A percentile compares a stretch with the other conserved stretches of the same genome.
Conservation (phyloP, 2,888 invertebrate species). For the Eucriotettix oculatus region DNA sequence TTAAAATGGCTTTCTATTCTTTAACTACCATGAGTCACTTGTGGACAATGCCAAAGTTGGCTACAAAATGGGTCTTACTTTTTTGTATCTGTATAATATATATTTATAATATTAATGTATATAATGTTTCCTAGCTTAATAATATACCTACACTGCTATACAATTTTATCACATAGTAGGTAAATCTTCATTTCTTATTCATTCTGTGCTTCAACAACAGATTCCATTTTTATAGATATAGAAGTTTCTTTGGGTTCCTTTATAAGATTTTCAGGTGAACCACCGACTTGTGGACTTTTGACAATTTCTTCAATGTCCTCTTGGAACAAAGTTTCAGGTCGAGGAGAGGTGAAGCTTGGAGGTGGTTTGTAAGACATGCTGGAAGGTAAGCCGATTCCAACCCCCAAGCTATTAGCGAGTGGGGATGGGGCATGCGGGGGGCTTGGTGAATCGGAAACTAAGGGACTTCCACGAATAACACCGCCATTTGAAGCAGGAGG, state of each 20-base stretch:
- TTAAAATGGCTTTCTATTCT: no score
- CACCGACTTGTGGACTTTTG: constrained; percentile 32
- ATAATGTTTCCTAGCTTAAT: no score
- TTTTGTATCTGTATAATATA: background rate
- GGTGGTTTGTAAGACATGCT: constrained; percentile 45
- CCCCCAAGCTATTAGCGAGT: constrained; percentile 20
- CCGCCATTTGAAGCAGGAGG: background rate
- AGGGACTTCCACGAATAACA: constrained; percentile 1
- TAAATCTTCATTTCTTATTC: constrained; percentile 4
- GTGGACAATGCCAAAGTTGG: constrained; percentile 5
- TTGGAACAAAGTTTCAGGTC: constrained; percentile 42
- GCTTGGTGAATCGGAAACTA: constrained; percentile 13
- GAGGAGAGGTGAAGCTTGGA: constrained; percentile 14
- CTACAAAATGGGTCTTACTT: constrained; percentile 4
- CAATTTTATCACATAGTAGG: background rate
- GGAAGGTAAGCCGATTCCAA: constrained; percentile 38
- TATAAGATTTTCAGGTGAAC: constrained; percentile 7
- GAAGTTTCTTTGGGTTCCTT: constrained; percentile 9
- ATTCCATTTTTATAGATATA: constrained; percentile 10
- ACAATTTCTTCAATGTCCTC: constrained; percentile 45
- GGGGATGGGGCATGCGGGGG: constrained; percentile 16
- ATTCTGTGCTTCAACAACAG: constrained; percentile 4
- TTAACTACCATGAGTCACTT: no score
- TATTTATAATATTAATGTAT: background rate
- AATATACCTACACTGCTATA: no score